A percentile compares a stretch with the other conserved stretches of the same genome.
Conservation (phyloP, 2,888 invertebrate species). For the Tachina lurida region DNA sequence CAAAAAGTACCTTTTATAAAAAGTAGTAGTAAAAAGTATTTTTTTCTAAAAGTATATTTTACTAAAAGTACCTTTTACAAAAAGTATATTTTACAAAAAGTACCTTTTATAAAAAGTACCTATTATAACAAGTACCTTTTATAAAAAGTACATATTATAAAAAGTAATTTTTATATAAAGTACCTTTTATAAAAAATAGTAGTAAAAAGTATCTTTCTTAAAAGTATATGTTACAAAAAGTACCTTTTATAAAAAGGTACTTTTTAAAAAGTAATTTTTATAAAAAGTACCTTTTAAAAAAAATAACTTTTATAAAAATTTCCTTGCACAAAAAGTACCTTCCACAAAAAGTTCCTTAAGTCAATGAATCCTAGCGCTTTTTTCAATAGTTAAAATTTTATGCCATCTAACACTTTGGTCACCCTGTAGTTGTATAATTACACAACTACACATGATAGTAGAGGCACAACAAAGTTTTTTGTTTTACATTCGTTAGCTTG, state of each 20-base stretch:
- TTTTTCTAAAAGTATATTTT: too few relatives aligned
- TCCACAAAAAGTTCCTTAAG: not conserved
- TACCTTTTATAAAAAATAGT: not conserved
- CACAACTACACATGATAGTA: not conserved
- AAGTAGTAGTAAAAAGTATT: not conserved
- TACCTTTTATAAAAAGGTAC: not conserved
- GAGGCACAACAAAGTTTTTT: not conserved
- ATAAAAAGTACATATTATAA: not conserved
- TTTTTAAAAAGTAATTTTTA: not conserved
- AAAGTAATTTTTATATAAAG: not conserved
- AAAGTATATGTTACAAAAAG: not conserved
- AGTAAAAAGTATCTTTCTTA: not conserved
- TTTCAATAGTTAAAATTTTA: not conserved
- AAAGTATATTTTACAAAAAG: not conserved
- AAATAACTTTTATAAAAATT: not conserved
- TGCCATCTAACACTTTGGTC: not conserved
- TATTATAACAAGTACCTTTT: too few relatives aligned
- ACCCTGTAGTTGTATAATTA: conserved; percentile 3
- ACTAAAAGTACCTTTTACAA: not conserved
- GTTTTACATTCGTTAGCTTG: conserved; percentile 3
- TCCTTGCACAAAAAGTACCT: not conserved
- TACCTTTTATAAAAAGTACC: not conserved
- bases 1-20: not conserved
- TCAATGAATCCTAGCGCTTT: not conserved
- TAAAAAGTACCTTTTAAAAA: not conserved